A percentile compares a stretch with the other conserved stretches of the same genome.
These are phyloP conservation scores for Homalodisca vitripennis DNA, from an alignment of 1,140 invertebrate genomes.

Conservation along the genomic window DNA sequence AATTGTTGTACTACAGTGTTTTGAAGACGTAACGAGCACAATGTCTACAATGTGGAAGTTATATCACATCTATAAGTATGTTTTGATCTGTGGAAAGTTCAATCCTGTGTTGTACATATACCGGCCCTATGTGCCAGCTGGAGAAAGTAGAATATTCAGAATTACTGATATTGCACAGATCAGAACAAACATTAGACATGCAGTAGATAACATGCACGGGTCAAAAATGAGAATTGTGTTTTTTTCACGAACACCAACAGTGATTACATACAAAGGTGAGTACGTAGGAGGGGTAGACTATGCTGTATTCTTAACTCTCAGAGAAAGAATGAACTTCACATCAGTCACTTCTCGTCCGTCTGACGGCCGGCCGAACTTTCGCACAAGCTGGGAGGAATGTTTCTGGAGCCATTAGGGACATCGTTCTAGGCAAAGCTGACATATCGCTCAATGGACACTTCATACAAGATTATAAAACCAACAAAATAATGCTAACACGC, in stretches of 20 bases:
- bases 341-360: background rate
- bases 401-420: background rate
- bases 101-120: background rate
- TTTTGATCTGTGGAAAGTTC: background rate
- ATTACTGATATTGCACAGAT: background rate
- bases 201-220: background rate
- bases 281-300: background rate
- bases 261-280: background rate
- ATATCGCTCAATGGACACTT: constrained; percentile 11
- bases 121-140: background rate
- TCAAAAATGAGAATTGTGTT: background rate
- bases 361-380: background rate
- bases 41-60: background rate
- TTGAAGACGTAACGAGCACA: background rate
- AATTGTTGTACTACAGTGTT: background rate
- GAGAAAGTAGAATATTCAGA: background rate
- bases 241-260: background rate
- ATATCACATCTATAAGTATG: background rate
- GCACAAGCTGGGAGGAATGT: background rate
- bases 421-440: background rate
- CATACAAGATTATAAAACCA: background rate
- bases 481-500: background rate
- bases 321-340: constrained; percentile 8
- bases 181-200: background rate
- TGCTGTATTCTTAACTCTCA: background rate